A percentile compares a stretch with the other conserved stretches of the same genome.
Conservation (phyloP, 37 sponge, comb jelly and placozoan genomes). For the Bolinopsis microptera region DNA sequence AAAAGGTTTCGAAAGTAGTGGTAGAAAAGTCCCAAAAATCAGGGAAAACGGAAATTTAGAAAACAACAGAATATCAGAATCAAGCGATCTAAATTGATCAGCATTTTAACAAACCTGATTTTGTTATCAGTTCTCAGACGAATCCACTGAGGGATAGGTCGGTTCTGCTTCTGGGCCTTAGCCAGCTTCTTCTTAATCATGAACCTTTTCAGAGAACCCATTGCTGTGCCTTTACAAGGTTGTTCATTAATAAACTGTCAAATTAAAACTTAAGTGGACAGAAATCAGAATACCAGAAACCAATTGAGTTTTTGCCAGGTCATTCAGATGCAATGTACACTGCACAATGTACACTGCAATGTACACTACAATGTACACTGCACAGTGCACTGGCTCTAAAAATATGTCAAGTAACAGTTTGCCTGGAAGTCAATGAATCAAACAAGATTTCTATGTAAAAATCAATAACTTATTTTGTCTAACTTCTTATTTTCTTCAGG, state of each 20-base stretch:
- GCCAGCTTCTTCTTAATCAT: conserved; percentile 88
- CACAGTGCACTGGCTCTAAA: too few relatives aligned
- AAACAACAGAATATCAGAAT: not conserved
- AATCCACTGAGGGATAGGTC: conserved; percentile 98
- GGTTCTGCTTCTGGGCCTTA: conserved; percentile 81
- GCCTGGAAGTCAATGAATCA: too few relatives aligned
- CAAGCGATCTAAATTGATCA: too few relatives aligned
- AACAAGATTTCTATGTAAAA: too few relatives aligned
- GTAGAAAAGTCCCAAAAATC: too few relatives aligned
- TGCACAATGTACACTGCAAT: too few relatives aligned
- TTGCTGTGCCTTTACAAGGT: not conserved
- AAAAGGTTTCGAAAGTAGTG: too few relatives aligned
- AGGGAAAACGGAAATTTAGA: not conserved
- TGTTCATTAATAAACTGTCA: not conserved
- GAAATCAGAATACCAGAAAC: not conserved
- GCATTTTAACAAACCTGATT: conserved; percentile 80
- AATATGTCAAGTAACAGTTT: too few relatives aligned
- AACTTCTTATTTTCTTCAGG: not conserved
- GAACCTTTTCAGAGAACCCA: conserved; percentile 89
- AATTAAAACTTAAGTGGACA: not conserved
- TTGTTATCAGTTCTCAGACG: conserved; percentile 87
- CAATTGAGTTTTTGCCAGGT: too few relatives aligned
- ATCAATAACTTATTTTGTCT: not conserved
- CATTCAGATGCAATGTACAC: too few relatives aligned
- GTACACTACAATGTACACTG: too few relatives aligned